These are phyloP conservation scores for Nothocercus julius DNA, from an alignment of 2,113 vertebrate species.

Conservation along the genomic window DNA sequence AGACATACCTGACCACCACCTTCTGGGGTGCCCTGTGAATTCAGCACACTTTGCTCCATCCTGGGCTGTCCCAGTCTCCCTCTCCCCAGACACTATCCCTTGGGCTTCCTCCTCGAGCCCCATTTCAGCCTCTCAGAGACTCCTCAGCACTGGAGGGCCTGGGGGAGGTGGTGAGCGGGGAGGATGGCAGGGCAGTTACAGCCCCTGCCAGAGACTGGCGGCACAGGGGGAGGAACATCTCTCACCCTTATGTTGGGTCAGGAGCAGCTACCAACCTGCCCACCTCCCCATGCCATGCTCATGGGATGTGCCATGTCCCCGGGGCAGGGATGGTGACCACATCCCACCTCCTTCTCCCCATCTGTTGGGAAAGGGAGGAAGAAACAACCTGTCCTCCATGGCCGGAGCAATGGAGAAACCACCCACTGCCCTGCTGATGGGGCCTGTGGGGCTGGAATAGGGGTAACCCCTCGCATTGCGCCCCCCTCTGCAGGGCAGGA, in stretches of 20 bases:
- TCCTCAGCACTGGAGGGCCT: neutral
- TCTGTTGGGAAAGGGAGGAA: neutral
- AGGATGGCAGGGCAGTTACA: no score
- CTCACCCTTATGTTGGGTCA: rapidly evolving
- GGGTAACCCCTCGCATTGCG: no score
- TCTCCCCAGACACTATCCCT: rapidly evolving
- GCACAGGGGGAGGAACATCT: neutral
- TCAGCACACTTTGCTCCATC: neutral
- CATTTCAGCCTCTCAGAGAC: neutral
- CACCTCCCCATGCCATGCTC: no score
- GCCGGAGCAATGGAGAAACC: neutral
- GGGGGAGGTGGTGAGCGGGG: neutral
- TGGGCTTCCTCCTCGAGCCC: neutral
- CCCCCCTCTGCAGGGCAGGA: no score
- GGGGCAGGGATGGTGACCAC: neutral
- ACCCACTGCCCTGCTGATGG: no score
- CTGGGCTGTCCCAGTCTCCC: neutral
- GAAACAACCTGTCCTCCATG: neutral
- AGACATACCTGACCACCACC: neutral
- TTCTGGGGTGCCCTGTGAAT: neutral
- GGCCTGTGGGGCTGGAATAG: no score
- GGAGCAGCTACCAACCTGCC: neutral
- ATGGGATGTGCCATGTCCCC: neutral
- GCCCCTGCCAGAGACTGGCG: rapidly evolving
- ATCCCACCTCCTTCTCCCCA: neutral